Conservation (phyloP, 2,888 invertebrate genomes). For the Heteromurus nitidus region DNA sequence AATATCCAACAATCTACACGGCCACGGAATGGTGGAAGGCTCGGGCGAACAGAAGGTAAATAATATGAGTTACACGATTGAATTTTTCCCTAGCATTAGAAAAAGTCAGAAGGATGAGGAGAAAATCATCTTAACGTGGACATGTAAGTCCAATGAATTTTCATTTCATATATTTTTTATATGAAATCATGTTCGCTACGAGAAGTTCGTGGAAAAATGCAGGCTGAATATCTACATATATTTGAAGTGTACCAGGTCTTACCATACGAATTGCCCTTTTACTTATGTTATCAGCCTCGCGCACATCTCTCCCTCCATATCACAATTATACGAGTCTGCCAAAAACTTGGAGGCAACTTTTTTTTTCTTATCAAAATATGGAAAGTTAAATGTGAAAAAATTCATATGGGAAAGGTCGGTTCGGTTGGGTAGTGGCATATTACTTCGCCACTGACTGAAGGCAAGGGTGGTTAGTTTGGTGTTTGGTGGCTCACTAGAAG, state of each 20-base stretch:
- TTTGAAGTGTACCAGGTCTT: background rate
- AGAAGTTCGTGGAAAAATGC: background rate
- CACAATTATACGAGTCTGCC: slow-evolving; percentile 1
- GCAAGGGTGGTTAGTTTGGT: too few relatives aligned
- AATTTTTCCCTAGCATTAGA: background rate
- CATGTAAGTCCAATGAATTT: background rate
- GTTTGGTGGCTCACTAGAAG: background rate
- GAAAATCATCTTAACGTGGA: background rate
- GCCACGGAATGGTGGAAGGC: too few relatives aligned
- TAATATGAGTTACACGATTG: background rate
- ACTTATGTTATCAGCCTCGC: background rate
- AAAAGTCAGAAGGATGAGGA: background rate
- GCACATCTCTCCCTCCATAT: slow-evolving; percentile 5
- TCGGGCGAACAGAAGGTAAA: background rate
- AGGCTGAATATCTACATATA: background rate
- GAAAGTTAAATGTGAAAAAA: slow-evolving; percentile 12
- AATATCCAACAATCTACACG: too few relatives aligned
- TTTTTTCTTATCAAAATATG: background rate
- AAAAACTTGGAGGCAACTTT: background rate
- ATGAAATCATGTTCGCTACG: background rate
- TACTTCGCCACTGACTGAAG: background rate
- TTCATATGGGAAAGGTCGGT: slow-evolving; percentile 2
- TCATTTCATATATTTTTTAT: background rate
- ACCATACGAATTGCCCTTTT: background rate
- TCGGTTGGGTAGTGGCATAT: background rate